phyloP scores from a whole-genome alignment of 1,140 invertebrate genomes.

The Semibalanus balanoides region DNA sequence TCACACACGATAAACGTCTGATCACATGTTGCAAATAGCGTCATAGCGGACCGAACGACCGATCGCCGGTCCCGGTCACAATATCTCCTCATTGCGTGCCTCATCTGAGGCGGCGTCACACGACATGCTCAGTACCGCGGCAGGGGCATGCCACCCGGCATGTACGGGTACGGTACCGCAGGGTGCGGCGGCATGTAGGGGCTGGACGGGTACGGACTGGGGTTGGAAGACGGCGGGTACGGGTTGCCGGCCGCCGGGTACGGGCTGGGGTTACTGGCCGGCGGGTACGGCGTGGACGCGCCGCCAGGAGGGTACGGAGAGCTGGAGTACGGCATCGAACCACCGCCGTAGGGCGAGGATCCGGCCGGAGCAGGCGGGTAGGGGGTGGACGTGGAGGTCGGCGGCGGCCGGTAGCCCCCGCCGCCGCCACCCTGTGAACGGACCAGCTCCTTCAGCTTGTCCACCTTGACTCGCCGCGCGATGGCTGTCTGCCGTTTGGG shows the following conservation, averaged over 20 bases:
- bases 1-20: too few relatives aligned
- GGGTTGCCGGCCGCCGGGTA: too few relatives aligned
- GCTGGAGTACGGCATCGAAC: neutral
- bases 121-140: neutral
- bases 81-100: too few relatives aligned
- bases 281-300: neutral
- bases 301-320: neutral
- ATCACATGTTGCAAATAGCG: too few relatives aligned
- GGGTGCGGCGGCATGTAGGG: too few relatives aligned
- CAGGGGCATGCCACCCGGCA: neutral
- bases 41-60: too few relatives aligned
- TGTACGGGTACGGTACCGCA: neutral
- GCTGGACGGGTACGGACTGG: too few relatives aligned
- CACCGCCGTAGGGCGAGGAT: neutral
- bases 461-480: neutral
- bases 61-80: too few relatives aligned
- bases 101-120: too few relatives aligned
- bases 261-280: too few relatives aligned
- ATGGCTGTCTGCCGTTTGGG: neutral
- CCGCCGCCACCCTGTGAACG: neutral
- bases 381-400: neutral
- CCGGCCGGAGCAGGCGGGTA: neutral
- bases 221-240: too few relatives aligned
- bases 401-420: neutral
- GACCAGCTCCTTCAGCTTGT: constrained; percentile 4